Evolutionary conservation across 1,140 invertebrate genomes (phyloP), one percentile per base, ranked within the genome.

Genomic region (Mamestra configurata): DNA sequence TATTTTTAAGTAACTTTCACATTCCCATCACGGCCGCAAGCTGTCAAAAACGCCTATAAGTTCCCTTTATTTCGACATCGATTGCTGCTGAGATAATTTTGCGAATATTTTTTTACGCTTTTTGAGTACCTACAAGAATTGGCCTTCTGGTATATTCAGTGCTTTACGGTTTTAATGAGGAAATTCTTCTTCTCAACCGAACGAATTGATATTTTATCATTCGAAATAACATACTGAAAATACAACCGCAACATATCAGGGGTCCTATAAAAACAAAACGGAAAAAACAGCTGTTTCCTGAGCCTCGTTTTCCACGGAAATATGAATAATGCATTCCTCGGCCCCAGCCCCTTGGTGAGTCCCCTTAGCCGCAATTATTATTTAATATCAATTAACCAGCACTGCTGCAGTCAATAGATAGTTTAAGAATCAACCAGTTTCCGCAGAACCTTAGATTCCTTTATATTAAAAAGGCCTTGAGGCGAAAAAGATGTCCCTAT

Each of bases 321-420:
- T 46, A 81, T 88, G 82, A 86, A 90, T 89, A 86, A 88, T 85
- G 78, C 79, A 75, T 80, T 27, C 5, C 15, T 15, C 13, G 43
- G 70, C 40, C 43, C 22, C 72, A 22, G 66, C 70, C 81, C 77
- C 59, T 80, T 55, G 79, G 51, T 46, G 79, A 79, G 78, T 82
- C 79, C 83, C 83, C 81, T 84, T 59, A 22, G 27, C 46, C 75
- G 71, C 76, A 82, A 84, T 86, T 81, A 81, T 83, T 88, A 89
- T 90, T 87, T 86, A 85, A 88, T 90, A 86, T 89, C 86, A 89
- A 90, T 89, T 87, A 86, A 84, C 79, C 83, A 43, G 51, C 77
- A 79, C 79, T 37, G 70, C 57, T 66, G 53, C 77, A 53, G 72
- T 49, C 40, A 79, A 64, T 71, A 64, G 64, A 40, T 27, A 73